A percentile compares a stretch with the other conserved stretches of the same genome.
phyloP scores from a whole-genome alignment of 2,113 vertebrate genomes.

The Otis tarda region DNA sequence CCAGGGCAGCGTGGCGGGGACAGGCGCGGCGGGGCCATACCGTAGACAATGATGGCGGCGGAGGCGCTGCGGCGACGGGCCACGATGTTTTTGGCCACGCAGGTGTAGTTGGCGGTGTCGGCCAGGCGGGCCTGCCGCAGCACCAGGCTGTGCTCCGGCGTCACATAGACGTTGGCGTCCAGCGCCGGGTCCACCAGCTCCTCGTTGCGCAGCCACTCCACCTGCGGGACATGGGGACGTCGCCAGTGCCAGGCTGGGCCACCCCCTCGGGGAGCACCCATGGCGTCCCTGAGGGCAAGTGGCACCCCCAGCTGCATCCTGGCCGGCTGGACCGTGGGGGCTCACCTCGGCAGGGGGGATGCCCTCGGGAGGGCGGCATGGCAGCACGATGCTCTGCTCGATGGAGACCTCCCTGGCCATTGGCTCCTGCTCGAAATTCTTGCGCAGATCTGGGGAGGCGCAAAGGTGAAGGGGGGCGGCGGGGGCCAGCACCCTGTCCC shows the following conservation, averaged over 20 bases:
- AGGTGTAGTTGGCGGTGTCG: conserved; percentile 97
- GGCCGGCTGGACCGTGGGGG: not conserved
- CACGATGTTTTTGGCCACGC: conserved; percentile 97
- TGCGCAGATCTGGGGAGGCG: conserved; percentile 87
- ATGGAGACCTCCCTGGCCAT: conserved; percentile 91
- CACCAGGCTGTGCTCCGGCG: conserved; percentile 91
- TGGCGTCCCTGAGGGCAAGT: fast-evolving
- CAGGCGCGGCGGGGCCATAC: conserved; percentile 55
- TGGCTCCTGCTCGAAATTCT: conserved; percentile 97
- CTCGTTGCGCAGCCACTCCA: conserved; percentile 96
- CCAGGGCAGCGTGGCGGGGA: not conserved
- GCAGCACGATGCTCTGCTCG: conserved; percentile 92
- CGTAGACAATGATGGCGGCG: conserved; percentile 90
- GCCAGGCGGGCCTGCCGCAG: conserved; percentile 93
- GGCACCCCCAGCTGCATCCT: not conserved
- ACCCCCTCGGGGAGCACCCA: not conserved
- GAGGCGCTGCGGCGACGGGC: conserved; percentile 91
- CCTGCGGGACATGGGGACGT: conserved; percentile 69
- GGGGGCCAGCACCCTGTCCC: fast-evolving
- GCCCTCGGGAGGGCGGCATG: conserved; percentile 94
- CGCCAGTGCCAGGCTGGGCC: not conserved
- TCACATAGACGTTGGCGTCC: conserved; percentile 93
- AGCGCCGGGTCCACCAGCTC: conserved; percentile 87
- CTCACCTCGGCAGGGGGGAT: conserved; percentile 94
- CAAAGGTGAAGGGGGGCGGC: not conserved